Base-by-base conservation (phyloP, 1,140 invertebrate genomes). In the Ceratitis capitata region DNA sequence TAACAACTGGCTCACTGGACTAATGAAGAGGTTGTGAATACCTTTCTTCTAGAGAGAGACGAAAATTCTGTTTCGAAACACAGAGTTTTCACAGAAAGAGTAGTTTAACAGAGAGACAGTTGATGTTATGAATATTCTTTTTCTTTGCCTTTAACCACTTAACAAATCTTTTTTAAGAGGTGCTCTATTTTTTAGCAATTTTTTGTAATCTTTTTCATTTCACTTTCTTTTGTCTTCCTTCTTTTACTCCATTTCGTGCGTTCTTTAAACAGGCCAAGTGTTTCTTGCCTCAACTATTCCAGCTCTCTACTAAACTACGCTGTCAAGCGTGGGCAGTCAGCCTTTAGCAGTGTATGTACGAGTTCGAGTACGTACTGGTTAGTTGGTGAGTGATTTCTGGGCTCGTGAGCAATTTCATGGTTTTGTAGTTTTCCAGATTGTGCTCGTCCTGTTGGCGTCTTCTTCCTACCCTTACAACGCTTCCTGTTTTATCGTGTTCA, bases 341-440 rank as follows among this genome's bases (percentile, higher is more conserved):
- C 29, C 29, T 10, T 61, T 23, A 3, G 19, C 26, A 29, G 26
- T 23, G 19, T 45, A 78, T 45, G 19, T 78, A n/a, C n/a, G n/a
- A n/a, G n/a, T n/a, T n/a, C n/a, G n/a, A n/a, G n/a, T n/a, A n/a
- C n/a, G n/a, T n/a, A 42, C 7, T 78, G 45, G 69, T 78, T 45
- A 45, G 39, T 78, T 78, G 45, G 69, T 78, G 69, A 47, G 39
- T 45, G 69, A 78, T 78, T 78, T 78, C 69, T 47, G 69, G 69
- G 69, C 69, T 78, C 69, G 19, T 78, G 39, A 78, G 69, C 69
- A 78, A 78, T 78, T 78, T 78, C 69, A 78, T 78, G 69, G 19
- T 78, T 78, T 47, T 35, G 19, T 45, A 78, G 69, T 32, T 45
- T 69, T 45, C 39, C 35, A 78, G 39, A 78, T 78, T 78, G 69